Evolutionary conservation across 2,888 invertebrate species (phyloP), one percentile per base, ranked within the genome.

Genomic region (Scrobipalpa atriplicella): DNA sequence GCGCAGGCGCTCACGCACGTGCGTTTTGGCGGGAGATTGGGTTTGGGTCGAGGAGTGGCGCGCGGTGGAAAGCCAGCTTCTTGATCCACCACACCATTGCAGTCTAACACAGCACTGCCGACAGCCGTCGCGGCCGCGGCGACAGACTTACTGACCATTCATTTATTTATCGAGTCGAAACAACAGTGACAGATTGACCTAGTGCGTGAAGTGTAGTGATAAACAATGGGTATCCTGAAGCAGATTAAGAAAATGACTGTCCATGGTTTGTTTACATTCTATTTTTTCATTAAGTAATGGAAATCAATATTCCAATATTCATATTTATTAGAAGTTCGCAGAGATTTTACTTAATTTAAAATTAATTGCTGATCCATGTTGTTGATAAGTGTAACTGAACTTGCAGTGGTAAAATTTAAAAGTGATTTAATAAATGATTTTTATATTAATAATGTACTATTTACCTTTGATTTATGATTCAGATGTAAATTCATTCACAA

Each of bases 181-280:
- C 58, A 67, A 70, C 64, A 68, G 63, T 64, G 68, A 68, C 38
- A 1, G 29, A 43, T 60, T 62, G 19, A 38, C 41, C 38, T 69
- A 66, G 67, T 73, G 71, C 71, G 77, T 74, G 67, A 65, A 69
- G 72, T 74, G 69, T 16, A 65, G 64, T 64, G 60, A 69, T 36
- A 2, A 64, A 72, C 70, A 62, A 92, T 92, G 92, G 92, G 92
- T 62, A 90, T 92, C 76, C 75, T 92, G 66, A 91, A 92, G 79
- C 92, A 92, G 73, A 87, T 92, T 61, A 91, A 88, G 81, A 91
- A 84, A 80, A 90, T 92, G 78, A 83, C 90, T 7, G 76, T 80
- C 66, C 75, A 87, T 70, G 92, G 92, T 91, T 81, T 68, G 87
- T 86, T 76, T 43, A 63, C 65, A 70, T 68, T 70, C 66, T 60